Evolutionary conservation across 2,888 invertebrate species (phyloP), one percentile per base, ranked within the genome.

Genomic region (Polylopha cassiicola): DNA sequence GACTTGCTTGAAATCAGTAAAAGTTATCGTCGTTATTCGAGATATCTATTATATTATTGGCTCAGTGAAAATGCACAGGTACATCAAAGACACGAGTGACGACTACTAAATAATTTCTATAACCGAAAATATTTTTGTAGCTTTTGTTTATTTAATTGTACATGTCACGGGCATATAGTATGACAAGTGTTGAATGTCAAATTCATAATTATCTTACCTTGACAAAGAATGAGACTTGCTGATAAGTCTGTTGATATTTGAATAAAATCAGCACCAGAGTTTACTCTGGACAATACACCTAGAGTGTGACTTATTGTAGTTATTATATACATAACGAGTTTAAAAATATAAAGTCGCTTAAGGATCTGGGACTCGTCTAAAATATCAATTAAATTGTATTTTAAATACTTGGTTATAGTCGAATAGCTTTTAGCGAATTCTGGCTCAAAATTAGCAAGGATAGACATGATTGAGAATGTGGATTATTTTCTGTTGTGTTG

Each of bases 211-310:
- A n/a, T n/a, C n/a, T n/a, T 20, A 41, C 41, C 41, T 30, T 41
- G 34, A 23, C 34, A 41, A 11, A 41, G 20, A 1, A 30, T 21
- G 4, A 41, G 41, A 3, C 21, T 30, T 4, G 24, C 24, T 7
- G 41, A 41, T n/a, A 41, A 21, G 2, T 41, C 41, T 7, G 6
- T 24, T 13, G 41, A 30, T 0, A 41, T 4, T 14, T 41, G 23
- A 1, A 41, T 36, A 9, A 41, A 16, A 11, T 36, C 41, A 24
- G 29, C 34, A 3, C 41, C 41, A 6, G 34, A 20, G 0, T 15
- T 11, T 3, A 36, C 13, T 2, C 7, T 30, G 14, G 34, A 29
- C 1, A 36, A 1, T 1, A 36, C 29, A 6, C 41, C 41, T 5
- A 13, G 15, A 11, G 30, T 26, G 13, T 36, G 41, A 15, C 34